Percentiles rank a stretch among this genome's conserved stretches.
phyloP scores from a whole-genome alignment of 2,888 invertebrate genomes.

The Calameuta idolon region DNA sequence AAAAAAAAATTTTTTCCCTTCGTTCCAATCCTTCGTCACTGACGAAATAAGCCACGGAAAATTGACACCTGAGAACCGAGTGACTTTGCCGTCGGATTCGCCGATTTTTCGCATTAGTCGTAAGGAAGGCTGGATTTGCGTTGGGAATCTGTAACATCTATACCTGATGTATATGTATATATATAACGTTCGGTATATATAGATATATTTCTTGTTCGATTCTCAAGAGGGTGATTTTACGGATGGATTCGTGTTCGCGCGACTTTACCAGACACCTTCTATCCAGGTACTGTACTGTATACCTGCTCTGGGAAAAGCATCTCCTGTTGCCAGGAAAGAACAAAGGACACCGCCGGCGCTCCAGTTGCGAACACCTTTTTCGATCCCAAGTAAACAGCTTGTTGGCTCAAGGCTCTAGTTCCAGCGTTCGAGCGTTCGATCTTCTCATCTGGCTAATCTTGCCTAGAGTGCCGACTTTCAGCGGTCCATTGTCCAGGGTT shows the following conservation, averaged over 20 bases:
- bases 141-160: neutral
- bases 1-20: neutral
- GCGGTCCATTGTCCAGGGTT: neutral
- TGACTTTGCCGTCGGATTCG: neutral
- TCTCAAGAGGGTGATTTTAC: conserved; percentile 42
- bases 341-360: conserved; percentile 47
- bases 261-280: conserved; percentile 27
- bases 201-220: neutral
- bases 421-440: conserved; percentile 37
- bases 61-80: neutral
- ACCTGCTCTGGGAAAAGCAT: conserved; percentile 35
- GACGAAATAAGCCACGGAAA: neutral
- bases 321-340: conserved; percentile 36
- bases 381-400: conserved; percentile 50
- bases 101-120: neutral
- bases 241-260: conserved; percentile 46
- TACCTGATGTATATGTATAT: neutral
- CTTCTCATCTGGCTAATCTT: conserved; percentile 40
- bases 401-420: conserved; percentile 38
- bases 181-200: neutral
- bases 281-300: conserved; percentile 26
- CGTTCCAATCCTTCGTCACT: neutral
- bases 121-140: neutral
- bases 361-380: conserved; percentile 51
- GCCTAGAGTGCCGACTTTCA: neutral